These are phyloP conservation scores for Tetramorium parvispinum DNA, from an alignment of 1,140 invertebrate genomes.

Conservation along the genomic window DNA sequence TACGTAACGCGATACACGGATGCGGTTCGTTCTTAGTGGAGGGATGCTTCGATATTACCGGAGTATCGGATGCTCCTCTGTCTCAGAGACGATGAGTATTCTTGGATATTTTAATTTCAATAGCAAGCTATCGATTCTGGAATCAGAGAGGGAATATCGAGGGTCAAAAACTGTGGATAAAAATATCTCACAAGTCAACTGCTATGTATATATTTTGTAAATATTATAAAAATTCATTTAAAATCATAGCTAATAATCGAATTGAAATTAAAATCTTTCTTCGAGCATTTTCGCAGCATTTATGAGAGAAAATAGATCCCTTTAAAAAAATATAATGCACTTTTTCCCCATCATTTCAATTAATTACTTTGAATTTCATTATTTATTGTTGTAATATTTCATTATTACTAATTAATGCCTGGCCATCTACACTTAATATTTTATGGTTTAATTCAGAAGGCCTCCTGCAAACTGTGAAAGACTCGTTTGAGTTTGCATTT, in stretches of 20 bases:
- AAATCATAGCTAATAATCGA: neutral
- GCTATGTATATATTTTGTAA: neutral
- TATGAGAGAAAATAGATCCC: neutral
- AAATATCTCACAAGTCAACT: neutral
- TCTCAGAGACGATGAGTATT: neutral
- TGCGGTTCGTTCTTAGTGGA: conserved; percentile 25
- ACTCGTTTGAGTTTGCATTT: too few relatives aligned
- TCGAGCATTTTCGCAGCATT: neutral
- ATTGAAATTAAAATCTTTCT: neutral
- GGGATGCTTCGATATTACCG: neutral
- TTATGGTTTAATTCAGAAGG: too few relatives aligned
- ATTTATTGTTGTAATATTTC: neutral
- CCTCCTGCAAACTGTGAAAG: too few relatives aligned
- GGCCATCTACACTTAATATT: too few relatives aligned
- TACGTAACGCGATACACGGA: conserved; percentile 67
- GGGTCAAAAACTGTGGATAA: neutral
- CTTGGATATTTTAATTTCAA: neutral
- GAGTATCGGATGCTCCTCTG: neutral
- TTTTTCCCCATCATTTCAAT: neutral
- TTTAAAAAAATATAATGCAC: neutral
- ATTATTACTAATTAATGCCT: too few relatives aligned
- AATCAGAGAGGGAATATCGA: conserved; percentile 11
- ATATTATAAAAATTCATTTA: neutral
- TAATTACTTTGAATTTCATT: neutral
- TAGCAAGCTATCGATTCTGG: neutral